phyloP scores from a whole-genome alignment of 2,888 invertebrate genomes.

The Drosophila birchii region DNA sequence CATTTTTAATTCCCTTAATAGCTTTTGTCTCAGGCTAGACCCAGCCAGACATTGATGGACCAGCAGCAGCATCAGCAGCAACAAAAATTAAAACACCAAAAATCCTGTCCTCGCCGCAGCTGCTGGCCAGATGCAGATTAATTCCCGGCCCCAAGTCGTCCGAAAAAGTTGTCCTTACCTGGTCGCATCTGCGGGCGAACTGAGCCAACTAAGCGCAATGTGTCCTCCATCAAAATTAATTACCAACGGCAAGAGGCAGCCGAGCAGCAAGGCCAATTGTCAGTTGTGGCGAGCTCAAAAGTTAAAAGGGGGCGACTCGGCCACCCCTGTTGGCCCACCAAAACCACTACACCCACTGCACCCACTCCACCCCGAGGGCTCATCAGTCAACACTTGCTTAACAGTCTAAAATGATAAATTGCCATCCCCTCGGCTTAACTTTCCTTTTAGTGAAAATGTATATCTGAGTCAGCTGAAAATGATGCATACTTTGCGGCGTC shows the following conservation, averaged over 20 bases:
- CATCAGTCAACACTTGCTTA: conserved; percentile 68
- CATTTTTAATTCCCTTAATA: conserved; percentile 82
- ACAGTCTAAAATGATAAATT: conserved; percentile 71
- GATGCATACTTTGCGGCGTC: conserved; percentile 71
- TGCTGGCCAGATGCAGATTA: conserved; percentile 59
- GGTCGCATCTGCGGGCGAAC: conserved; percentile 56
- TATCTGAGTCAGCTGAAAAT: conserved; percentile 39
- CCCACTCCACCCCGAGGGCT: conserved; percentile 41
- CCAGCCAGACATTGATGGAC: conserved; percentile 76
- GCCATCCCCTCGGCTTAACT: conserved; percentile 29
- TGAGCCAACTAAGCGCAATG: conserved; percentile 71
- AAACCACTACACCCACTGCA: not conserved
- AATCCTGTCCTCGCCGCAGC: conserved; percentile 50
- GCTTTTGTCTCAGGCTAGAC: conserved; percentile 73
- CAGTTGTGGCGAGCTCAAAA: conserved; percentile 72
- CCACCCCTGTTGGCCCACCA: conserved; percentile 46
- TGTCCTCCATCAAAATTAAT: conserved; percentile 83
- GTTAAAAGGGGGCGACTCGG: conserved; percentile 77
- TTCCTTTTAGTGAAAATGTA: conserved; percentile 24
- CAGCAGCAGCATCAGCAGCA: conserved; percentile 54
- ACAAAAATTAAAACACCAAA: conserved; percentile 68
- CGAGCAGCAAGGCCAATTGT: conserved; percentile 71
- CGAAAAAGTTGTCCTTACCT: conserved; percentile 71
- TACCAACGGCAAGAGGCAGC: conserved; percentile 63
- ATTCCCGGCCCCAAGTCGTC: conserved; percentile 49